Evolutionary conservation across 1,140 invertebrate genomes (phyloP).

Genomic region (Pentalonia nigronervosa): DNA sequence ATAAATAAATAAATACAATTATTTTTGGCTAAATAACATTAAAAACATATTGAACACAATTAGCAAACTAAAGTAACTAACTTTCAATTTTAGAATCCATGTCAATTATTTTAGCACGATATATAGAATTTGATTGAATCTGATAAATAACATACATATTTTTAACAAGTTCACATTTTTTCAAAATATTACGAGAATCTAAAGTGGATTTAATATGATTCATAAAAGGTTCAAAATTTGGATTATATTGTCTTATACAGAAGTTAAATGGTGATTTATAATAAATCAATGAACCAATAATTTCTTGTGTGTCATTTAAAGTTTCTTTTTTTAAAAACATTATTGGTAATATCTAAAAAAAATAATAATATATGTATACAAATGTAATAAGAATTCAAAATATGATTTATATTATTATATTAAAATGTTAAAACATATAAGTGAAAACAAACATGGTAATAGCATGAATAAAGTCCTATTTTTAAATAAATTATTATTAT

Average conservation of each 20-base stretch:
- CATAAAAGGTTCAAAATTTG: conserved; percentile 33
- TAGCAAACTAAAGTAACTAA: neutral
- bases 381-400: no score
- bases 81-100: conserved; percentile 36
- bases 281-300: conserved; percentile 6
- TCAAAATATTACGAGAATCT: conserved; percentile 16
- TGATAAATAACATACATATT: conserved; percentile 50
- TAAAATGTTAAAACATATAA: no score
- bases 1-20: neutral
- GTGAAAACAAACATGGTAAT: no score
- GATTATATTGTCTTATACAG: conserved; percentile 9
- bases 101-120: conserved; percentile 45
- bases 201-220: conserved; percentile 12
- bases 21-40: neutral
- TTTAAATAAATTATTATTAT: no score
- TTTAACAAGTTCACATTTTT: conserved; percentile 31
- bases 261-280: conserved; percentile 51
- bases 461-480: no score
- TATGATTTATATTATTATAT: no score
- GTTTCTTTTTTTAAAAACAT: conserved; percentile 23
- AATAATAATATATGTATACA: no score
- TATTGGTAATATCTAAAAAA: conserved; percentile 24
- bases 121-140: neutral
- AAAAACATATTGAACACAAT: neutral
- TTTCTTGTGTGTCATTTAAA: neutral